Conservation (phyloP, 2,888 invertebrate species). For the Drosophila ustulata region DNA sequence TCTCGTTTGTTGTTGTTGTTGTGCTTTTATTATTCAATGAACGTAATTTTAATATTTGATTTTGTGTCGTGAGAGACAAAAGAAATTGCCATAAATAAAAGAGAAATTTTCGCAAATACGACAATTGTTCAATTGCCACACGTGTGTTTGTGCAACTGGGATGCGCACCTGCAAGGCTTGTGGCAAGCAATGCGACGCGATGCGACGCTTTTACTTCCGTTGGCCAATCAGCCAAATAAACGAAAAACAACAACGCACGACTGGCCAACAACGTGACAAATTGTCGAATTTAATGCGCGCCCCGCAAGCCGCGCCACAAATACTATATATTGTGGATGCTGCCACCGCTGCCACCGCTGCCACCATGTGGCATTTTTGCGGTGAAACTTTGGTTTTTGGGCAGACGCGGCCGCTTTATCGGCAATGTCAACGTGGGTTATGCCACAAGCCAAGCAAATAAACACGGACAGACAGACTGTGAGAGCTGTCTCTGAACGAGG, state of each 20-base stretch:
- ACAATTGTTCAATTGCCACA: constrained; percentile 62
- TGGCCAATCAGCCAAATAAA: constrained; percentile 61
- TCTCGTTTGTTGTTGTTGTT: constrained; percentile 5
- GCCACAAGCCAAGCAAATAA: constrained; percentile 59
- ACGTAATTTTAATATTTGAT: constrained; percentile 65
- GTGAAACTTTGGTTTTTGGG: constrained; percentile 56
- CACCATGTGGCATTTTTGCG: constrained; percentile 71
- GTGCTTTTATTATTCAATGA: constrained; percentile 50
- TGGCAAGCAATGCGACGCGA: constrained; percentile 6
- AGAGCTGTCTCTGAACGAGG: constrained; percentile 45
- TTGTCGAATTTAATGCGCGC: constrained; percentile 61
- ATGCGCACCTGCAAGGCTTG: constrained; percentile 67
- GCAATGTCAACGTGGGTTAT: constrained; percentile 79
- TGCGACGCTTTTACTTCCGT: constrained; percentile 73
- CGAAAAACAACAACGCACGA: constrained; percentile 61
- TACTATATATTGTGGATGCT: background rate
- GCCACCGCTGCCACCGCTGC: constrained; percentile 2
- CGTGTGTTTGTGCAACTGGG: constrained; percentile 26
- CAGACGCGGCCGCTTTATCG: constrained; percentile 43
- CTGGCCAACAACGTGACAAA: constrained; percentile 75
- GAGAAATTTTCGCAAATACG: constrained; percentile 64
- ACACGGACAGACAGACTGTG: constrained; percentile 6
- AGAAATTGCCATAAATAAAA: constrained; percentile 78
- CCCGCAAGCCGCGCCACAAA: background rate
- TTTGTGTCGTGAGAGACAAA: constrained; percentile 64